These are phyloP conservation scores for Halichondria panicea DNA, from an alignment of 37 sponge, comb jelly and placozoan species.

Conservation along the genomic window DNA sequence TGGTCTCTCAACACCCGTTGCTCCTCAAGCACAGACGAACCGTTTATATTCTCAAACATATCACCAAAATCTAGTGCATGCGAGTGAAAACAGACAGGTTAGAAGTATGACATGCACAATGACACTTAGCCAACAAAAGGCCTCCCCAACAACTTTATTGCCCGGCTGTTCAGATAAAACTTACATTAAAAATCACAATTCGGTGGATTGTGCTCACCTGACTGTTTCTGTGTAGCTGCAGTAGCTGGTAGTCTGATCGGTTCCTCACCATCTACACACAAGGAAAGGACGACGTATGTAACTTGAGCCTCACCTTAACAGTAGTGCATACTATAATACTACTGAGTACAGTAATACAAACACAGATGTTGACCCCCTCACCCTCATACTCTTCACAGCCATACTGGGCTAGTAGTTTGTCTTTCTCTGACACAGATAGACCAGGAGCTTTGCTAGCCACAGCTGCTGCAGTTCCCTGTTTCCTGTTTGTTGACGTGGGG, in stretches of 20 bases:
- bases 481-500: no score
- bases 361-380: conserved; percentile 14
- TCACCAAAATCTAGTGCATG: conserved; percentile 20
- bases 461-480: neutral
- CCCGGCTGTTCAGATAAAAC: neutral
- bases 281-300: no score
- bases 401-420: conserved; percentile 43
- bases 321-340: neutral
- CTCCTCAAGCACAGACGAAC: conserved; percentile 8
- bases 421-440: conserved; percentile 24
- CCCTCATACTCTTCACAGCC: conserved; percentile 46
- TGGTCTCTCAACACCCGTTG: conserved; percentile 36
- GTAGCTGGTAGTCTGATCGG: no score
- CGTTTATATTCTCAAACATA: conserved; percentile 46
- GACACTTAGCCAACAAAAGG: neutral
- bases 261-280: no score
- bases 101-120: no score
- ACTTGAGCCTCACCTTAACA: no score
- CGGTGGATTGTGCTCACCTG: neutral
- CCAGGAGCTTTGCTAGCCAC: neutral
- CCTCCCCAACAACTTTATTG: neutral
- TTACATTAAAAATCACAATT: neutral
- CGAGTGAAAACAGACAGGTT: no score
- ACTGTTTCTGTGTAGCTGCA: neutral
- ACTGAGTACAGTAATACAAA: neutral